Conservation (phyloP, 2,113 vertebrate species). For the Phrynocephalus versicolor region DNA sequence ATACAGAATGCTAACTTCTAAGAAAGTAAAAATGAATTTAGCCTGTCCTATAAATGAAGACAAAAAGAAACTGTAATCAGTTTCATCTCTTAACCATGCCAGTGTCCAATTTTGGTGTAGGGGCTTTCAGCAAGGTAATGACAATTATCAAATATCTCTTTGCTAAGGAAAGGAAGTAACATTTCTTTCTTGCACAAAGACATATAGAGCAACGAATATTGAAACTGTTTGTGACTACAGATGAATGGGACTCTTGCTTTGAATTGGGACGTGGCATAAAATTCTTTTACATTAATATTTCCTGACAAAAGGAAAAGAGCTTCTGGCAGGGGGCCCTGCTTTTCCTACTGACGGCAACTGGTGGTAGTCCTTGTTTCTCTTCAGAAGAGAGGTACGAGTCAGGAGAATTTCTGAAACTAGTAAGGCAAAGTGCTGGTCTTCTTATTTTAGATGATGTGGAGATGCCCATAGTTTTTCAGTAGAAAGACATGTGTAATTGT, state of each 20-base stretch:
- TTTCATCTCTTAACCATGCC: background rate
- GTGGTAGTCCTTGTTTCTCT: constrained; percentile 19
- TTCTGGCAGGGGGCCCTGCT: background rate
- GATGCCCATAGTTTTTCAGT: constrained; percentile 44
- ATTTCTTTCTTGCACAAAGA: background rate
- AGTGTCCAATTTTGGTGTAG: background rate
- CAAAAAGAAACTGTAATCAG: background rate
- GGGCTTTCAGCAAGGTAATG: background rate
- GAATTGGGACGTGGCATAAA: background rate
- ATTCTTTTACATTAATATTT: background rate
- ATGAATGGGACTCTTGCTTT: constrained; percentile 7
- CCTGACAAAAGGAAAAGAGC: background rate
- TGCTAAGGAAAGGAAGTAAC: background rate
- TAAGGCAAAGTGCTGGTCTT: constrained; percentile 31
- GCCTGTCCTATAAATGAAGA: background rate
- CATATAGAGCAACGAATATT: background rate
- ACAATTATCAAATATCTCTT: background rate
- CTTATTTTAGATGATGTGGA: constrained; percentile 33
- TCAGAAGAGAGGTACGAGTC: background rate
- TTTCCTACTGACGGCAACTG: constrained; percentile 8
- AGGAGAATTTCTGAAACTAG: background rate
- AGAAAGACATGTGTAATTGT: constrained; percentile 22
- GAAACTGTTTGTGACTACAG: background rate
- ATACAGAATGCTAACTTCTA: background rate
- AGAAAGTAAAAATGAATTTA: background rate